These are phyloP conservation scores for Phylloscopus whistleri DNA, from an alignment of 2,113 vertebrate genomes.

Conservation along the genomic window DNA sequence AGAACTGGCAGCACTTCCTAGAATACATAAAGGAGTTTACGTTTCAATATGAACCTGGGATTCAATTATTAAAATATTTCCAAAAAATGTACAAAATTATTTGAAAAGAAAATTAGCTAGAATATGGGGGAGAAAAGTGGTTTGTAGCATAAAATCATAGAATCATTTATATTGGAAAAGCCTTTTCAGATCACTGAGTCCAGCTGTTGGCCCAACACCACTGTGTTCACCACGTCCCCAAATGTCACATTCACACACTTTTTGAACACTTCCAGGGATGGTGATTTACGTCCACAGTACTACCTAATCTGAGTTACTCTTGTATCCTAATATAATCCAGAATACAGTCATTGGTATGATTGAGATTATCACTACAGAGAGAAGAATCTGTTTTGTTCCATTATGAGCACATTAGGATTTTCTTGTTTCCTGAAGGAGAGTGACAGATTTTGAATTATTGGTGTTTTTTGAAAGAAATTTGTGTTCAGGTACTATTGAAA, in stretches of 20 bases:
- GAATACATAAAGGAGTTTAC: background rate
- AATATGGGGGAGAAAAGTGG: background rate
- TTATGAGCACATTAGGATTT: background rate
- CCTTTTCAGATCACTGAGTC: background rate
- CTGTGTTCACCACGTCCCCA: accelerated
- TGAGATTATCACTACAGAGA: background rate
- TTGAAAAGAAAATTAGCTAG: background rate
- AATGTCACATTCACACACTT: background rate
- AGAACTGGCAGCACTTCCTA: background rate
- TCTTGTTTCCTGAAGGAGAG: background rate
- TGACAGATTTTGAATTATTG: background rate
- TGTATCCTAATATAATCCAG: background rate
- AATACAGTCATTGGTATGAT: background rate
- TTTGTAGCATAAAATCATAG: background rate
- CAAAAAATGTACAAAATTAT: background rate
- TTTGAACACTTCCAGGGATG: background rate
- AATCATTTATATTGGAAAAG: background rate
- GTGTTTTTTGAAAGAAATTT: background rate
- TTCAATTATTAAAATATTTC: background rate
- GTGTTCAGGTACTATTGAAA: background rate
- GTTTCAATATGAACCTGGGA: background rate
- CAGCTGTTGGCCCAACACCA: background rate
- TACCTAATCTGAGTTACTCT: background rate
- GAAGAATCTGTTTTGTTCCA: background rate
- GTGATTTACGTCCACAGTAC: background rate